These are phyloP conservation scores for Calonectris borealis DNA, from an alignment of 2,113 vertebrate genomes.

Conservation along the genomic window DNA sequence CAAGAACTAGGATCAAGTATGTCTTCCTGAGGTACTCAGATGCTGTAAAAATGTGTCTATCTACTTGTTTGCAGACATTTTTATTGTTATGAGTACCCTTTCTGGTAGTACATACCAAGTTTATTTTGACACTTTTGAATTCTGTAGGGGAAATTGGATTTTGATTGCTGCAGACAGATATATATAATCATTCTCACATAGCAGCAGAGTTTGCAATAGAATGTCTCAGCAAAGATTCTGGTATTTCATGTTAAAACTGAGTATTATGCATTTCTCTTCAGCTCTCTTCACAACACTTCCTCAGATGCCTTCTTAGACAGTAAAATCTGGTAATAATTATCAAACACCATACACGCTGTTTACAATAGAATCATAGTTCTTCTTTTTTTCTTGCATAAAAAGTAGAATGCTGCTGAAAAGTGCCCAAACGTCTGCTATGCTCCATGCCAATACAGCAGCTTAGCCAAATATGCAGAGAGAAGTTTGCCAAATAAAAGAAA, in stretches of 20 bases:
- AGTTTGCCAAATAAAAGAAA: slow-evolving; percentile 81
- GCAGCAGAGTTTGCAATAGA: background rate
- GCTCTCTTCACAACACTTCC: slow-evolving; percentile 62
- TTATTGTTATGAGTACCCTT: slow-evolving; percentile 4
- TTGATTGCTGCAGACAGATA: slow-evolving; percentile 5
- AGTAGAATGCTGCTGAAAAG: slow-evolving; percentile 75
- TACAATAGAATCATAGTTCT: slow-evolving; percentile 78
- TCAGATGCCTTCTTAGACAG: slow-evolving; percentile 71
- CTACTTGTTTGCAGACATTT: slow-evolving; percentile 1
- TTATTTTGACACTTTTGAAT: slow-evolving; percentile 25
- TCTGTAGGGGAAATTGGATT: background rate
- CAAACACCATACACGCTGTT: slow-evolving; percentile 75
- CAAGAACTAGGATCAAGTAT: background rate
- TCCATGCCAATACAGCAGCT: slow-evolving; percentile 76
- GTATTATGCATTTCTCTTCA: slow-evolving; percentile 53
- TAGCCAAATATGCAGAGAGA: slow-evolving; percentile 76
- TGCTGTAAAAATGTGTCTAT: background rate
- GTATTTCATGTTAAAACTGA: slow-evolving; percentile 57
- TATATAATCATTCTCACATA: slow-evolving; percentile 5
- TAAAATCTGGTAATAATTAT: slow-evolving; percentile 81
- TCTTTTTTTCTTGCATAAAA: slow-evolving; percentile 72
- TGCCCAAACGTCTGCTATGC: slow-evolving; percentile 72
- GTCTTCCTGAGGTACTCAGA: background rate
- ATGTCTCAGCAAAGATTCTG: slow-evolving; percentile 15
- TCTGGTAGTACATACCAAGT: background rate